phyloP scores from a whole-genome alignment of 2,888 invertebrate genomes.

The Drosophila phalerata region DNA sequence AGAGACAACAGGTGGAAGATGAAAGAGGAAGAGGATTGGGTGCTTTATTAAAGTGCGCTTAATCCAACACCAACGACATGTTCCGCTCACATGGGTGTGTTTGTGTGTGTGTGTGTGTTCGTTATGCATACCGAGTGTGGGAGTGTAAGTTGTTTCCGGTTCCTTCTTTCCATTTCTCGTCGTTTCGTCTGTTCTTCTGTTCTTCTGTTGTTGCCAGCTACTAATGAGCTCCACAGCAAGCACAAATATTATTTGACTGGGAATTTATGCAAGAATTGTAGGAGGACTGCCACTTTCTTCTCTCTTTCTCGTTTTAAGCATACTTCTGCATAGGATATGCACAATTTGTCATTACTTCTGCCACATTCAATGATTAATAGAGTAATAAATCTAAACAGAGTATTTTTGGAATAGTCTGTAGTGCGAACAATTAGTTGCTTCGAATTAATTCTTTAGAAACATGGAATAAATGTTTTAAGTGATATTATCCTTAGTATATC shows the following conservation, averaged over 20 bases:
- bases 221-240: slow-evolving; percentile 76
- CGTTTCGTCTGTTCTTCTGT: slow-evolving; percentile 2
- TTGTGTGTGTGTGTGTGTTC: slow-evolving; percentile 16
- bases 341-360: slow-evolving; percentile 6
- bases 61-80: slow-evolving; percentile 49
- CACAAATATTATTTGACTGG: slow-evolving; percentile 75
- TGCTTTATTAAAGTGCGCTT: slow-evolving; percentile 62
- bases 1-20: slow-evolving; percentile 56
- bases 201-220: slow-evolving; percentile 68
- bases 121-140: slow-evolving; percentile 5
- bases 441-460: background rate
- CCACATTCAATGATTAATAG: slow-evolving; percentile 12
- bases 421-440: slow-evolving; percentile 8
- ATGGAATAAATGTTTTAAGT: too few relatives aligned
- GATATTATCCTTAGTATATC: background rate
- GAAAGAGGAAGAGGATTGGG: background rate
- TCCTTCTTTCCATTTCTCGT: slow-evolving; percentile 17
- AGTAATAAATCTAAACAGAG: slow-evolving; percentile 11
- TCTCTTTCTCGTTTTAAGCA: background rate
- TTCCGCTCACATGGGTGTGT: slow-evolving; percentile 20
- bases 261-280: slow-evolving; percentile 67
- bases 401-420: background rate
- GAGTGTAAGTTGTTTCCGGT: slow-evolving; percentile 39
- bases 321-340: slow-evolving; percentile 1
- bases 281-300: slow-evolving; percentile 2